These are phyloP conservation scores for Anolis sagrei DNA, from an alignment of 2,113 vertebrate genomes.

Conservation along the genomic window DNA sequence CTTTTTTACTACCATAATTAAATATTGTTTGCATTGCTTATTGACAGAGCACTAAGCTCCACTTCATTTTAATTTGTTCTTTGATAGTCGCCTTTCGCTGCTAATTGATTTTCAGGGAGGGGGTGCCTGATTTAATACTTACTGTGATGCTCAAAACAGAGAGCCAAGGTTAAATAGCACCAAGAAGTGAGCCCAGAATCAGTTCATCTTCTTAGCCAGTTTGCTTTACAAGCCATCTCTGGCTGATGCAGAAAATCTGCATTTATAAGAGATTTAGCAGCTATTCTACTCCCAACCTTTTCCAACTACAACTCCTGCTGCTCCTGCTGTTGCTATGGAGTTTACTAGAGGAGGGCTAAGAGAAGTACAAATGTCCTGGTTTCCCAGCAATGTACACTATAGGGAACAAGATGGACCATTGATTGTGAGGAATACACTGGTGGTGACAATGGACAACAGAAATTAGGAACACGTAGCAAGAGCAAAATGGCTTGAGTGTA, in stretches of 20 bases:
- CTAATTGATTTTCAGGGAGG: slow-evolving; percentile 79
- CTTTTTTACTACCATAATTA: slow-evolving; percentile 66
- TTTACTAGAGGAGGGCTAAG: neutral
- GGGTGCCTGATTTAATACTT: slow-evolving; percentile 73
- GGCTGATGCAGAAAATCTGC: neutral
- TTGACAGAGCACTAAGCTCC: slow-evolving; percentile 77
- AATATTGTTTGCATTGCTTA: slow-evolving; percentile 75
- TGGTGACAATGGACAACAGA: neutral
- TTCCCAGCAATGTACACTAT: slow-evolving; percentile 8
- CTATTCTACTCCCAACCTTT: neutral
- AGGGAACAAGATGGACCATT: neutral
- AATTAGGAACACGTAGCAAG: neutral
- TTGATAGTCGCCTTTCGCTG: slow-evolving; percentile 76
- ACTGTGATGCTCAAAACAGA: slow-evolving; percentile 57
- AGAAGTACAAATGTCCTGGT: neutral
- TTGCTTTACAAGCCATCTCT: rapidly evolving
- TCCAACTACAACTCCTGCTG: rapidly evolving
- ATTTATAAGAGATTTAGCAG: neutral
- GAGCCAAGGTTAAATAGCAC: slow-evolving; percentile 16
- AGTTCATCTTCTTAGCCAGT: neutral
- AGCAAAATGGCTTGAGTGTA: neutral
- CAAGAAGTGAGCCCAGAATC: neutral
- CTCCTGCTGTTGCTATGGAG: rapidly evolving
- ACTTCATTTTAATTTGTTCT: slow-evolving; percentile 72
- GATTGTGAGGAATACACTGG: neutral